Evolutionary conservation across 1,140 invertebrate species (phyloP), one percentile per base, ranked within the genome.

Genomic region (Chelonus insularis): DNA sequence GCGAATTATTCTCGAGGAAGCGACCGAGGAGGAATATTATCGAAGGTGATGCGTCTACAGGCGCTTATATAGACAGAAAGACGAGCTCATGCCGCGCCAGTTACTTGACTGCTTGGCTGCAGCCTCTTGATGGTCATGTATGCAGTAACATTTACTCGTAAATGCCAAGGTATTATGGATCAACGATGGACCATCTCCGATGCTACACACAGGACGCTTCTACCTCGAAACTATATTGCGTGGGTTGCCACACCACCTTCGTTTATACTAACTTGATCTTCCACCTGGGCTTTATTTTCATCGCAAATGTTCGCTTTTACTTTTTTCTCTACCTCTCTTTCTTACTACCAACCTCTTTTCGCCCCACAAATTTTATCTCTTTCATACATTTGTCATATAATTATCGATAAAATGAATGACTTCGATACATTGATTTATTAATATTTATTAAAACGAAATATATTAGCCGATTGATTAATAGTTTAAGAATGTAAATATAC

Each of bases 21-120:
- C 25, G 25, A 29, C 3, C 25, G 3, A 4, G 64, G 65, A 69
- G 58, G 60, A 64, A 62, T 73, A 73, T 71, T 72, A 74, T 73
- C 72, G 71, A 73, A 73, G 66, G 47, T 68, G 71, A 72, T 72
- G 71, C 68, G 66, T 69, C 64, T 67, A 65, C 57, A 65, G 69
- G 57, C 66, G 64, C 58, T 56, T 62, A 34, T 58, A 51, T 14
- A 18, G 39, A 23, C 48, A 54, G 50, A 54, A 57, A 57, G 56
- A 58, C 50, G 58, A 60, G 58, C 48, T 43, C 36, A 55, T 54
- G 50, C 18, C 29, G 58, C 37, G 41, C 37, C 36, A 39, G 52
- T 55, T 39, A 55, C 58, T 14, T 39, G 32, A 51, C 23, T 51
- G 16, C 55, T 43, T 45, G 21, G 59, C 58, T 60, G 57, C 21